Evolutionary conservation across 2,888 invertebrate genomes (phyloP).

Genomic region (Thymelicus acteon): DNA sequence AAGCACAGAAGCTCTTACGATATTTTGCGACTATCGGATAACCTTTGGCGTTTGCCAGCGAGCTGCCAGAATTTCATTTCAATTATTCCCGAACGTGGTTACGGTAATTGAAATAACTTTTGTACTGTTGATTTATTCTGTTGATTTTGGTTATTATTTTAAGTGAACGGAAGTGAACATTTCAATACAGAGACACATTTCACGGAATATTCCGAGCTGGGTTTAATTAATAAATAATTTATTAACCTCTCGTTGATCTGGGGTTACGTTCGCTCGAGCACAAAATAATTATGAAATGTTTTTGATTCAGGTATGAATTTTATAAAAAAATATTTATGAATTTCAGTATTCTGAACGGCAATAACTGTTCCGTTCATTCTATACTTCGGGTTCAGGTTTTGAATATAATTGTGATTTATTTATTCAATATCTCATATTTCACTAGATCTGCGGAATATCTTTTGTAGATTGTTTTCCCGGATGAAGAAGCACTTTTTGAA

Average conservation of each 20-base stretch:
- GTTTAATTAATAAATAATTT: constrained; percentile 2
- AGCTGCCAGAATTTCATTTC: too few relatives aligned
- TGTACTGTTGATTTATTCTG: constrained; percentile 1
- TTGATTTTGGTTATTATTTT: constrained; percentile 6
- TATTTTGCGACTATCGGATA: too few relatives aligned
- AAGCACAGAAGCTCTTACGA: too few relatives aligned
- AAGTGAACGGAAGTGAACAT: background rate
- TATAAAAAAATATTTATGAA: background rate
- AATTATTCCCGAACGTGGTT: too few relatives aligned
- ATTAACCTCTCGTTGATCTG: background rate
- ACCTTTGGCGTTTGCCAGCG: too few relatives aligned
- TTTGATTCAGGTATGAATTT: background rate
- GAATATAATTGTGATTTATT: background rate
- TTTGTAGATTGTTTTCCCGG: too few relatives aligned
- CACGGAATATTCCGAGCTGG: background rate
- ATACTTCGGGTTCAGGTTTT: background rate
- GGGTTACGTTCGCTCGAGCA: constrained; percentile 1
- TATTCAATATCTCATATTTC: background rate
- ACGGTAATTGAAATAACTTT: background rate
- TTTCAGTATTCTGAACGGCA: background rate
- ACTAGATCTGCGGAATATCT: too few relatives aligned
- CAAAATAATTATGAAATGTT: constrained; percentile 2
- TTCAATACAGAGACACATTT: background rate
- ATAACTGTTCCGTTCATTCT: background rate
- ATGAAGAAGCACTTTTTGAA: too few relatives aligned